Percentiles rank a stretch among this genome's conserved stretches.
phyloP scores from a whole-genome alignment of 2,888 invertebrate genomes.

The Nephrotoma appendiculata region DNA sequence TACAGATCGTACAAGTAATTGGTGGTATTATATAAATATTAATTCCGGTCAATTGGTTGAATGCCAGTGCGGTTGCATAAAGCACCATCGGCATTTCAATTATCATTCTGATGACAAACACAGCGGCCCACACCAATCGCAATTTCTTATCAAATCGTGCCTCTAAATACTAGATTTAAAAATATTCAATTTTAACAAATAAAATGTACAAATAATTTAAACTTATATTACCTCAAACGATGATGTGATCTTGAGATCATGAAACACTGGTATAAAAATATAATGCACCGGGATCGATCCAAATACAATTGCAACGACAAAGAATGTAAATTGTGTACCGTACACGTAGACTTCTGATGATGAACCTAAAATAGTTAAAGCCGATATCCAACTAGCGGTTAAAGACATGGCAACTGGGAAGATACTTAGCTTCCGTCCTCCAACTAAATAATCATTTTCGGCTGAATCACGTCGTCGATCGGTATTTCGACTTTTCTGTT shows the following conservation, averaged over 20 bases:
- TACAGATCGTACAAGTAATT: too few relatives aligned
- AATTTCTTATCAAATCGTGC: too few relatives aligned
- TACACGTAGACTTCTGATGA: not conserved
- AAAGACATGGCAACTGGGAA: slow-evolving; percentile 57
- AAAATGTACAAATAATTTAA: too few relatives aligned
- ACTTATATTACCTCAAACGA: not conserved
- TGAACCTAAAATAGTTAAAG: not conserved
- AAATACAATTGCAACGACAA: not conserved
- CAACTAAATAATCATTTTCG: slow-evolving; percentile 48
- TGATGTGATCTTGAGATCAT: not conserved
- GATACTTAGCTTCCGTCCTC: slow-evolving; percentile 48
- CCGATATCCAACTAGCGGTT: slow-evolving; percentile 41
- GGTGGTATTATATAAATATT: too few relatives aligned
- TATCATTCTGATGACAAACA: too few relatives aligned
- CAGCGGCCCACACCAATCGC: too few relatives aligned
- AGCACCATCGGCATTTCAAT: too few relatives aligned
- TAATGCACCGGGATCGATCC: not conserved
- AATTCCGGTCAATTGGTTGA: too few relatives aligned
- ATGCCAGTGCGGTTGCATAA: too few relatives aligned
- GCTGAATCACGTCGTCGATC: not conserved
- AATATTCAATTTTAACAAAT: too few relatives aligned
- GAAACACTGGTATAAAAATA: not conserved
- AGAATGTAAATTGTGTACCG: not conserved
- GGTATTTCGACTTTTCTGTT: not conserved
- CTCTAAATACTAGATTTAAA: too few relatives aligned